Base-by-base conservation (phyloP, 2,797 vertebrate genomes). In the Anguilla marmorata region DNA sequence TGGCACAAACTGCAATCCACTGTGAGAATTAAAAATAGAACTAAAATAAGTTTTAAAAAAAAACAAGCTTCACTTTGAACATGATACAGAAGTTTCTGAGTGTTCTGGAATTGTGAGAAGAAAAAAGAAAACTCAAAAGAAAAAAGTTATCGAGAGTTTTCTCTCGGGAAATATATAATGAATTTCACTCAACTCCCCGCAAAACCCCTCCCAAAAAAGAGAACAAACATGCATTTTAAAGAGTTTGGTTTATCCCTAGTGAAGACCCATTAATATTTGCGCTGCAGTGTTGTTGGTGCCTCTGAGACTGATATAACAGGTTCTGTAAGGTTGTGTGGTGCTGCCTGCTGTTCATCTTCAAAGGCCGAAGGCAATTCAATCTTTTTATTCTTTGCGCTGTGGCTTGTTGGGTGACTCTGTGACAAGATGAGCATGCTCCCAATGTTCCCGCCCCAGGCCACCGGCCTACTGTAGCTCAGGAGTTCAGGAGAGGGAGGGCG, bases 311-410 rank as follows among this genome's bases (percentile, higher is more conserved):
- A 87, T 89, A 83, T 86, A 76, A 89, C 86, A 87, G 90, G 87
- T 89, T 87, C 85, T 54, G 50, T 45, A 90, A 93, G 91, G 37
- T 89, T 90, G 91, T 91, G 89, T 54, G 66, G 84, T 86, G 48
- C 87, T 45, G 86, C 54, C 21, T 21, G 58, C 76, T 91, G 90
- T 92, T 90, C 89, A 89, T 92, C 89, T 90, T 90, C 83, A 30
- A 79, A 76, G 83, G 86, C 90, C 89, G 19, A 89, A 86, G 87
- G 82, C 89, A 60, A 58, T 86, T 89, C 30, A 2, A 37, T 33
- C 90, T 87, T 88, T 92, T 90, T 92, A 91, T 92, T 91, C 91
- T 82, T 74, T 69, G 76, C 41, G 89, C 89, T 90, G 91, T 87
- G 90, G 89, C 90, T 91, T 88, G 89, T 58, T 58, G 89, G 88